Conservation (phyloP, 35 echinoderm and acorn worm genomes). For the Apostichopus japonicus region DNA sequence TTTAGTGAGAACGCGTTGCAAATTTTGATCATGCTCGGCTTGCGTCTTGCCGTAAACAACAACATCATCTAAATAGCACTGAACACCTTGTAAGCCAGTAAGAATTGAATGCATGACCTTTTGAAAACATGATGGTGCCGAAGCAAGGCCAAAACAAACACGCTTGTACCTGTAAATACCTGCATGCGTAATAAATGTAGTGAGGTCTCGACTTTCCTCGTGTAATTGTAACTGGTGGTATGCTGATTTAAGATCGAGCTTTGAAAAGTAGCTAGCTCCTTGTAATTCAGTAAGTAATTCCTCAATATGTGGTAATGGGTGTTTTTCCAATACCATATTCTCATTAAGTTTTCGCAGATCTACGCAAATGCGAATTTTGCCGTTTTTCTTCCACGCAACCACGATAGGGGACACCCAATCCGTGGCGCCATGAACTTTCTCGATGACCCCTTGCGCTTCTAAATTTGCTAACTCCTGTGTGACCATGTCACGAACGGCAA, state of each 20-base stretch:
- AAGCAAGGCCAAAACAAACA: conserved; percentile 61
- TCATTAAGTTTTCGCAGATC: conserved; percentile 38
- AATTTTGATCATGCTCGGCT: conserved; percentile 49
- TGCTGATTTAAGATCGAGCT: conserved; percentile 32
- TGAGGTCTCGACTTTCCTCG: conserved; percentile 52
- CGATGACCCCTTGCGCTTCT: conserved; percentile 39
- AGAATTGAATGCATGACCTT: conserved; percentile 47
- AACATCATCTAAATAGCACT: conserved; percentile 1
- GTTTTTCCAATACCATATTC: conserved; percentile 41
- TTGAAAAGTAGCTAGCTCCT: conserved; percentile 11
- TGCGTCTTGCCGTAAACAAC: conserved; percentile 55
- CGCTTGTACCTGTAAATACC: conserved; percentile 54
- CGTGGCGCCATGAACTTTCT: conserved; percentile 42
- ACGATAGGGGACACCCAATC: conserved; percentile 25
- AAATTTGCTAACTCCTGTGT: too few relatives aligned
- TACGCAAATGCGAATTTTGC: conserved; percentile 54
- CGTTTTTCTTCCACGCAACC: conserved; percentile 14
- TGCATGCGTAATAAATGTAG: conserved; percentile 67
- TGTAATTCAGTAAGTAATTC: conserved; percentile 32
- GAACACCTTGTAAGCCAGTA: conserved; percentile 53
- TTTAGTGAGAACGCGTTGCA: conserved; percentile 33
- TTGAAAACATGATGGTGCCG: conserved; percentile 52
- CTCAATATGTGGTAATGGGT: conserved; percentile 54
- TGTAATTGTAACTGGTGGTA: conserved; percentile 56
- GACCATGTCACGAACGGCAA: background rate